Evolutionary conservation across 2,888 invertebrate genomes (phyloP), one percentile per base, ranked within the genome.

Genomic region (Peribatodes rhomboidaria): DNA sequence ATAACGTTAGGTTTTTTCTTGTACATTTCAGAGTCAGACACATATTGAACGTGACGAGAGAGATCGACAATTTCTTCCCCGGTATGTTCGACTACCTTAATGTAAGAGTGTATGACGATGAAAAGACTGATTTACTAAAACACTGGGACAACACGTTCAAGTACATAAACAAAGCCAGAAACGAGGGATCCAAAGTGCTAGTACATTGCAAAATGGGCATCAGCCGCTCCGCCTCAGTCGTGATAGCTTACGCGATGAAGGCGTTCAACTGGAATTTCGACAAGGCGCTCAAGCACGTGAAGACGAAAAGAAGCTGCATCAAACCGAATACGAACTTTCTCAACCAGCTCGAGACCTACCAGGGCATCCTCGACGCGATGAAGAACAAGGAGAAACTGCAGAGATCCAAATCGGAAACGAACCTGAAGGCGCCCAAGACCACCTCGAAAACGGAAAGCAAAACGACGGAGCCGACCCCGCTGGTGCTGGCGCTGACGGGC

Each of bases 131-230:
- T 90, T 95, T 99, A 78, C 94, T 99, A 68, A 98, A 98, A 86
- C 97, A 99, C 88, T 99, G 99, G 99, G 99, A 99, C 88, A 96
- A 98, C 85, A 99, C 99, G 54, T 99, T 96, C 93, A 98, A 97
- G 87, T 99, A 99, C 93, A 99, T 99, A 83, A 96, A 96, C 73
- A 97, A 97, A 89, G 99, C 99, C 59, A 96, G 96, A 87, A 96
- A 97, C 78, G 96, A 97, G 80, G 98, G 98, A 61, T 98, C 98
- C 62, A 98, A 98, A 91, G 98, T 99, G 61, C 94, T 99, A 78
- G 99, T 99, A 55, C 99, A 99, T 89, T 99, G 99, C 90, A 99
- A 99, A 94, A 99, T 99, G 98, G 99, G 99, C 22, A 98, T 99
- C 68, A 99, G 99, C 87, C 95, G 99, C 72, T 99, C 99, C 22